Evolutionary conservation across 2,888 invertebrate species (phyloP).

Genomic region (Drosophila recens): DNA sequence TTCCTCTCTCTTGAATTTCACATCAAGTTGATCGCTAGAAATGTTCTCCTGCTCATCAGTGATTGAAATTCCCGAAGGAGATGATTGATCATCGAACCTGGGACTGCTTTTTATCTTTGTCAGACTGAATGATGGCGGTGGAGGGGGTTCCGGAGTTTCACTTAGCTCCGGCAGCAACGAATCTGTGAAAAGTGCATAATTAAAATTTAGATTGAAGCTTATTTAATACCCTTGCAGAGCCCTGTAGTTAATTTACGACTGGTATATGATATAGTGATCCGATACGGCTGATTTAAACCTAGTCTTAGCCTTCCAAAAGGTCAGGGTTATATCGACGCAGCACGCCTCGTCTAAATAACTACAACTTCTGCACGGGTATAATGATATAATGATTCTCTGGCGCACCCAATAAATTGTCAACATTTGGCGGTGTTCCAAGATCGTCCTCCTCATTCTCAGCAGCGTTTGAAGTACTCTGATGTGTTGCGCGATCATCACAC

Average conservation of each 20-base stretch:
- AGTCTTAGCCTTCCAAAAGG: too few relatives aligned
- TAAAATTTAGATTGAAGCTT: neutral
- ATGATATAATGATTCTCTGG: neutral
- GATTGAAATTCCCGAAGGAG: neutral
- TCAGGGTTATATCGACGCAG: too few relatives aligned
- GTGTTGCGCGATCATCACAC: neutral
- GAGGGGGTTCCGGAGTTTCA: neutral
- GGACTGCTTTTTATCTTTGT: neutral
- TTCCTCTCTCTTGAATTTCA: constrained; percentile 15
- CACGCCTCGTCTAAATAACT: too few relatives aligned
- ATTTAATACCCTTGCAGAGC: too few relatives aligned
- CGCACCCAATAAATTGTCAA: neutral
- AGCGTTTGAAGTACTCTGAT: neutral
- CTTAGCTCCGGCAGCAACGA: neutral
- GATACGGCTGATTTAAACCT: too few relatives aligned
- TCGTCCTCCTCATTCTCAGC: neutral
- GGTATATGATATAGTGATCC: too few relatives aligned
- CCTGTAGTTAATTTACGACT: too few relatives aligned
- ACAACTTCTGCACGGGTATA: neutral
- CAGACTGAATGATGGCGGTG: neutral
- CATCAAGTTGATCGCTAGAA: neutral
- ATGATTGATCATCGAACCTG: neutral
- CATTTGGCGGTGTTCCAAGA: neutral
- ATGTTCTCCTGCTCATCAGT: neutral
- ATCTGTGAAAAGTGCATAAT: neutral